Base-by-base conservation (phyloP, 2,888 invertebrate genomes). In the Boloria selene region DNA sequence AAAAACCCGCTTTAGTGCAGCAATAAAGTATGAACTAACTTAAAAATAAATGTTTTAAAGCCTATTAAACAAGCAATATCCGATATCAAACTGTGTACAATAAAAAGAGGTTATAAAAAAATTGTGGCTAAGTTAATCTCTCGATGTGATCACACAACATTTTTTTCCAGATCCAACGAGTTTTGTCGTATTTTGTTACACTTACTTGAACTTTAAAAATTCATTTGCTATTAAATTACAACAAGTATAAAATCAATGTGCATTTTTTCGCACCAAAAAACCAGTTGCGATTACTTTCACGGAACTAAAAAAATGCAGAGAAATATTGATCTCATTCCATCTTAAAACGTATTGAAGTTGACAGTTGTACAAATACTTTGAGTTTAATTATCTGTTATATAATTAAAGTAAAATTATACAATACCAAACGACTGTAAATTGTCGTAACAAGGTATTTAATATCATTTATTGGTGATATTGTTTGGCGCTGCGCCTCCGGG, bases 141-240 rank as follows among this genome's bases (percentile, higher is more conserved):
- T 31, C 62, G n/a, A 2, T 17, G 53, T 51, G 50, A 50, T 47
- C 61, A 42, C 56, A 67, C 60, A 58, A 58, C 14, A 45, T 61
- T 68, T 67, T 67, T 68, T 64, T 50, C 17, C n/a, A 18, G 14
- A 45, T 10, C 14, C 47, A 64, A 66, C 69, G 22, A 58, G 69
- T 66, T 69, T 45, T 53, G 31, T 53, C 55, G 67, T 70, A 70
- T 73, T 69, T 52, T 50, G 67, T 72, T 73, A 71, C 73, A 70
- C 49, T 61, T 61, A 58, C 55, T 58, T 66, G 67, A 68, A 72
- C 71, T 66, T 64, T 47, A 66, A 70, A 67, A 70, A 59, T 47
- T 52, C 64, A 66, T 50, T 54, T 10, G 59, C 51, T 69, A 71
- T 69, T 58, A 52, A 54, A 61, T 69, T 67, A 71, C 70, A 52